These are phyloP conservation scores for Hoplodrina blanda DNA, from an alignment of 2,888 invertebrate species.

Conservation along the genomic window DNA sequence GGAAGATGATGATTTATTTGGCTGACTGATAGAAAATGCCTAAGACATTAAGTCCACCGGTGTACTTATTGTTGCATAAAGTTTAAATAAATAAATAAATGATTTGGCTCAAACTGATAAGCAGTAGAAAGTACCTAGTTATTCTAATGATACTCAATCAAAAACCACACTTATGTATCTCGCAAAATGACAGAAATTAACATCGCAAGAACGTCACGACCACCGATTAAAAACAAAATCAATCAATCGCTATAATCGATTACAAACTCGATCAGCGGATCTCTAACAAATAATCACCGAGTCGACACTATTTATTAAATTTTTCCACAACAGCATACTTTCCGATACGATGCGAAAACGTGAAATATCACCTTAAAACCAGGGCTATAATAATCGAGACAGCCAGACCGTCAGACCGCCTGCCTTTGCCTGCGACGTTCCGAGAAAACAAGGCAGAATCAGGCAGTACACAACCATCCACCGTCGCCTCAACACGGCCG, in stretches of 20 bases:
- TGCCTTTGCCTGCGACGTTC: constrained; percentile 76
- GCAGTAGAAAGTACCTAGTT: constrained; percentile 10
- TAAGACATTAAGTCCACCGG: too few species aligned
- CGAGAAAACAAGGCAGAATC: constrained; percentile 80
- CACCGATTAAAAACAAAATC: constrained; percentile 26
- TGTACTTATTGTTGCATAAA: too few species aligned
- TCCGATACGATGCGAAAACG: constrained; percentile 71
- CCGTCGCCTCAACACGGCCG: constrained; percentile 68
- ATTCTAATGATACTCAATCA: constrained; percentile 6
- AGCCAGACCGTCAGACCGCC: constrained; percentile 74
- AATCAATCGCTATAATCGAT: constrained; percentile 27
- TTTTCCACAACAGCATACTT: constrained; percentile 80
- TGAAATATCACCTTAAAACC: constrained; percentile 68
- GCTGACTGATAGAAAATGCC: too few species aligned
- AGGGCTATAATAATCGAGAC: constrained; percentile 77
- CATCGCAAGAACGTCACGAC: constrained; percentile 16
- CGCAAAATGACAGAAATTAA: constrained; percentile 35
- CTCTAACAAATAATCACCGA: constrained; percentile 58
- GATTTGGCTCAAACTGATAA: too few species aligned
- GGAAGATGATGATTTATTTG: too few species aligned
- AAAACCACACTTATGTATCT: constrained; percentile 17
- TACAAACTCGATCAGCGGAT: constrained; percentile 44
- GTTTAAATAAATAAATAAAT: too few species aligned
- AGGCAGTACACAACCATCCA: constrained; percentile 76
- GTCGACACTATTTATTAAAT: constrained; percentile 71